Evolutionary conservation across 2,113 vertebrate species (phyloP).

Genomic region (Seriola rivoliana): DNA sequence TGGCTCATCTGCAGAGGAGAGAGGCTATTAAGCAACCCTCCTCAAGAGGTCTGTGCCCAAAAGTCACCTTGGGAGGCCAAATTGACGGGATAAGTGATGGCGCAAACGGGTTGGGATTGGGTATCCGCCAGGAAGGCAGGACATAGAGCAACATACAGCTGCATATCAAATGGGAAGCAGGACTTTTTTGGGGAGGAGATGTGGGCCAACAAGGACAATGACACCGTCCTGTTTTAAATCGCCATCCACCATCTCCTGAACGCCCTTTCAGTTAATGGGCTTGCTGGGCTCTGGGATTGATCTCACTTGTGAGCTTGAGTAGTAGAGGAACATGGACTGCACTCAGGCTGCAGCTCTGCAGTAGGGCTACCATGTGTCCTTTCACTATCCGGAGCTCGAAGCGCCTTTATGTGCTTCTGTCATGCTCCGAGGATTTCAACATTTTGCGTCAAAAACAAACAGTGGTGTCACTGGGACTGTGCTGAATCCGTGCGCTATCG

Average conservation of each 20-base stretch:
- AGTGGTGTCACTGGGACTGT: constrained; percentile 28
- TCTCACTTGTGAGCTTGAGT: constrained; percentile 53
- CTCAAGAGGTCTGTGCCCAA: constrained; percentile 71
- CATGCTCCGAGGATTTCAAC: constrained; percentile 50
- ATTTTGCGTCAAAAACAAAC: constrained; percentile 59
- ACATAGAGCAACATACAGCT: constrained; percentile 26
- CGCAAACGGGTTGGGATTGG: constrained; percentile 68
- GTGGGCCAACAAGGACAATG: constrained; percentile 64
- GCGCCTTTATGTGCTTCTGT: constrained; percentile 38
- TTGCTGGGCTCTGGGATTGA: constrained; percentile 55
- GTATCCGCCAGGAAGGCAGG: constrained; percentile 47
- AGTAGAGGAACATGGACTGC: constrained; percentile 48
- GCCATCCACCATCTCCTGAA: constrained; percentile 52
- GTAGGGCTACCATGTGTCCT: constrained; percentile 56
- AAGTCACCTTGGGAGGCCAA: constrained; percentile 85
- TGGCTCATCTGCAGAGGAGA: constrained; percentile 48
- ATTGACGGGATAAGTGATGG: constrained; percentile 77
- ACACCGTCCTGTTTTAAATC: constrained; percentile 65
- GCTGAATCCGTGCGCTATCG: constrained; percentile 37
- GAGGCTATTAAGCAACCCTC: constrained; percentile 49
- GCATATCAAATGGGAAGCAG: constrained; percentile 37
- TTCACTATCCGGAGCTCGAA: constrained; percentile 48
- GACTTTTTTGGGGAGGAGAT: constrained; percentile 33
- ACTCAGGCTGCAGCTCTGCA: constrained; percentile 70
- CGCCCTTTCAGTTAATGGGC: constrained; percentile 58